Base-by-base conservation (phyloP, 2,113 vertebrate species). In the Phaethon lepturus region DNA sequence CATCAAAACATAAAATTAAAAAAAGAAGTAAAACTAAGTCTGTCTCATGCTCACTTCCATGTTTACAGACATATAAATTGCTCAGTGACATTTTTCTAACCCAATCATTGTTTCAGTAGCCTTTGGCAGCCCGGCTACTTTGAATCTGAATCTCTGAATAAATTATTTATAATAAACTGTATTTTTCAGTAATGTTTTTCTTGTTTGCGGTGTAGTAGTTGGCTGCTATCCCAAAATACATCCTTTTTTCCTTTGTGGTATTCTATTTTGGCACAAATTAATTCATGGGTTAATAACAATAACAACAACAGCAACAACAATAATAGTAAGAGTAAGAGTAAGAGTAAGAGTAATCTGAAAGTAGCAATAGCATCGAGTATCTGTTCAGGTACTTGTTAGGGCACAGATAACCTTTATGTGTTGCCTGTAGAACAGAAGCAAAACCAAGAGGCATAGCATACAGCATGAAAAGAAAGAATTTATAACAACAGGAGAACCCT, bases 31-130 rank as follows among this genome's bases (percentile, higher is more conserved):
- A 58, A 79, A 28, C 33, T 56, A 44, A 55, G 5, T 38, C 18
- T 44, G 5, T 56, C 62, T 95, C 9, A 22, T 86, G 40, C 44
- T 92, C 6, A 0, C 2, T 95, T 84, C 33, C 72, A 14, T 68
- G 9, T 94, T 89, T 91, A 76, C 17, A 78, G 52, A 91, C 7
- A 53, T 33, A 60, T 3, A 85, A 58, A 92, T 84, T 93, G 83
- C 45, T 95, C 84, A 87, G 52, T 95, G 94, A 87, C 80, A 81
- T 91, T 95, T 97, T 96, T 91, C 56, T 93, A 89, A 91, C 49
- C 18, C 60, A 86, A 0, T 78, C 86, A 33, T 81, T 62, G 40
- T 91, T 91, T 95, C 56, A 81, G 52, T 91, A 85, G 94, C 86
- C 83, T 83, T 97, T 94, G 80, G 91, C 86, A 82, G 40, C 77